Evolutionary conservation across 2,113 vertebrate species (phyloP), one percentile per base, ranked within the genome.

Genomic region (Tyrannus savana): DNA sequence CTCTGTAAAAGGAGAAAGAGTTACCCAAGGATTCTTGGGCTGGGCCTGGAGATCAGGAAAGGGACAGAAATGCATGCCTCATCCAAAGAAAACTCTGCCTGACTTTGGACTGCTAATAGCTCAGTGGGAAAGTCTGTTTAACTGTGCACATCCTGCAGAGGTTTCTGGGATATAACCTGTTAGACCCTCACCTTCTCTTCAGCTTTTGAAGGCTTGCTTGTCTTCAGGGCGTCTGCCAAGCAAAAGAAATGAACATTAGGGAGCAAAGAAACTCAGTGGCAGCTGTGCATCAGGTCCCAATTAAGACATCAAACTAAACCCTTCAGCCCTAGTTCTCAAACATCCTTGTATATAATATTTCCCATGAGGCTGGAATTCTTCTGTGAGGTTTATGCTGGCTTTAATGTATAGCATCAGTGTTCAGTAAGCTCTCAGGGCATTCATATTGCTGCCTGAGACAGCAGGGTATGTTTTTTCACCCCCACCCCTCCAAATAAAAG

Each of bases 271-370:
- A 93, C 37, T 59, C 95, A 95, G 82, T 97, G 95, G 91, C 95
- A 97, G 93, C 92, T 97, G 95, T 95, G 96, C 95, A 95, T 96
- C 90, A 93, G 96, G 86, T 95, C 95, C 76, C 88, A 97, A 96
- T 97, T 97, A 97, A 97, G 95, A 97, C 87, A 96, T 96, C 93
- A 95, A 97, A 96, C 89, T 93, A 89, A 92, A 95, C 77, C 87
- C 93, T 95, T 97, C 89, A 92, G 64, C 80, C 87, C 74, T 89
- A 67, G 78, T 87, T 96, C 93, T 97, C 96, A 96, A 95, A 96
- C 95, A 95, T 96, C 88, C 78, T 79, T 89, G 77, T 94, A 93
- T 92, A 92, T 96, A 93, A 95, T 91, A 95, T 93, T 96, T 97
- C 95, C 94, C 96, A 92, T 89, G 85, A 93, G 95, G 60, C 53